Evolutionary conservation across 2,113 vertebrate genomes (phyloP), one percentile per base, ranked within the genome.

Genomic region (Phyllopteryx taeniolatus): DNA sequence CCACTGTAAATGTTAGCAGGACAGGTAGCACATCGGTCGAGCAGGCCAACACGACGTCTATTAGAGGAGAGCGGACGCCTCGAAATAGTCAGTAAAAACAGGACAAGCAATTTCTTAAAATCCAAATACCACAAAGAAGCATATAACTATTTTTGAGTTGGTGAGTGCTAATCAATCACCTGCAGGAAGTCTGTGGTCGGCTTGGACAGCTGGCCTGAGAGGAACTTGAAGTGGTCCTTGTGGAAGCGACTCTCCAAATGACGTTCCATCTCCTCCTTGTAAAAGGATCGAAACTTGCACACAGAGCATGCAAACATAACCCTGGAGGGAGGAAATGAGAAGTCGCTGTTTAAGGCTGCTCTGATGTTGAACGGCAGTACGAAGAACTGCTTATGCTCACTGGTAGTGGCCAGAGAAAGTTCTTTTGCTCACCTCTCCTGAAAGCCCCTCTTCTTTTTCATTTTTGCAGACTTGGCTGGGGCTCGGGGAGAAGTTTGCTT

Each of bases 221-320:
- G 93, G 8, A 94, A 98, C 77, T 94, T 94, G 76, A 98, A 96
- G 61, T 98, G 95, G 8, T 98, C 96, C 84, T 95, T 95, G 68
- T 98, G 97, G 84, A 98, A 98, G 60, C 92, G 94, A 83, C 97
- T 99, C 53, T 96, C 94, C 0, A 99, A 91, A 72, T 98, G 97
- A 51, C 57, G 77, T 44, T 82, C 86, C 95, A 99, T 96, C 73
- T 98, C 96, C 0, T 97, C 95, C 1, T 94, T 94, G 20, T 98
- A 97, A 85, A 97, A 97, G 0, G 97, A 96, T 2, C 95, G 95
- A 59, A 95, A 98, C 78, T 97, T 98, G 82, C 97, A 98, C 7
- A 98, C 88, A 0, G 97, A 98, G 68, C 97, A 98, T 0, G 95
- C 94, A 69, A 96, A 98, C 86, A 94, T 95, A 86, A 97, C 94